phyloP scores from a whole-genome alignment of 2,113 vertebrate genomes.

The Neopipo cinnamomea region DNA sequence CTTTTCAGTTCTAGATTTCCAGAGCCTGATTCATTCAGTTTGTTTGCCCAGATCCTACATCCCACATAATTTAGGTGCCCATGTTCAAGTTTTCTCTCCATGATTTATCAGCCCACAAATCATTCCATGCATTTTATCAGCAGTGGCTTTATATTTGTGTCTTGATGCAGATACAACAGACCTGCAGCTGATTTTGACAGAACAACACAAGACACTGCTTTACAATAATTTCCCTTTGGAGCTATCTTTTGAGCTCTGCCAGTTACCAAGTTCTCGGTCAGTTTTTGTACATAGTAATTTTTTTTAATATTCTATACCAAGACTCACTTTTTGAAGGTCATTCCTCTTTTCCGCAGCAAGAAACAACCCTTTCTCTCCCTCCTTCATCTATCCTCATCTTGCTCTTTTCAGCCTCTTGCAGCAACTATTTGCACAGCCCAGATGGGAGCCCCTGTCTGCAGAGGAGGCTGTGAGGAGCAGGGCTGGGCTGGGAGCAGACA shows the following conservation, averaged over 20 bases:
- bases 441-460: not conserved
- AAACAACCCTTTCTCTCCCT: not conserved
- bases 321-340: not conserved
- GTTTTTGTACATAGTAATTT: not conserved
- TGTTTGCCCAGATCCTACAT: not conserved
- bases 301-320: not conserved
- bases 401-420: not conserved
- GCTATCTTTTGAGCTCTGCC: not conserved
- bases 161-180: not conserved
- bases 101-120: not conserved
- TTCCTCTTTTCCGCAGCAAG: not conserved
- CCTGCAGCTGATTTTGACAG: not conserved
- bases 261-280: not conserved
- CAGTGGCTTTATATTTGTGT: not conserved
- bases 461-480: not conserved
- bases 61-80: not conserved
- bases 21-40: not conserved
- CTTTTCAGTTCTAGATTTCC: not conserved
- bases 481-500: not conserved
- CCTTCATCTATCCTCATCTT: not conserved
- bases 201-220: not conserved
- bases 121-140: not conserved
- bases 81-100: not conserved
- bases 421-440: not conserved
- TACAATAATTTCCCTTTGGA: not conserved